Evolutionary conservation across 1,140 invertebrate genomes (phyloP).

Genomic region (Diuraphis noxia): DNA sequence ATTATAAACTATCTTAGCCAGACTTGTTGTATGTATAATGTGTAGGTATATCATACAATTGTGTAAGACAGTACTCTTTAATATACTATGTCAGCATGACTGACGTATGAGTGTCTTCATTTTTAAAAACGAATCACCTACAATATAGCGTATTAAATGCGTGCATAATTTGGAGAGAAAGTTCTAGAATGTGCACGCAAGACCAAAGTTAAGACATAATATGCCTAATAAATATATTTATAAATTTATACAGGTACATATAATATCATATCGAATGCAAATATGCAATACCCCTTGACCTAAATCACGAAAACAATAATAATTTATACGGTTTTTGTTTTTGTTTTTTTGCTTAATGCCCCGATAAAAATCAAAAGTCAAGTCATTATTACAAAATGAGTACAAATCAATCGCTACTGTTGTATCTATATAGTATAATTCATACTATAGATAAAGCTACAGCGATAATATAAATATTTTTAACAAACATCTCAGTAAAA

Average conservation of each 20-base stretch:
- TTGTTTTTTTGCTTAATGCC: neutral
- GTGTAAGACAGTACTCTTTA: too few species aligned
- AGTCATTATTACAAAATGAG: neutral
- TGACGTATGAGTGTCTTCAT: neutral
- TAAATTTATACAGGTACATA: neutral
- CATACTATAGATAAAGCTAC: neutral
- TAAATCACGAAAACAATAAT: neutral
- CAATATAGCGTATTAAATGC: neutral
- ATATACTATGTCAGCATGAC: too few species aligned
- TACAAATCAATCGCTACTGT: neutral
- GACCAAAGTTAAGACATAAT: neutral
- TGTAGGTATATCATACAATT: too few species aligned
- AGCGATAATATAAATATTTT: neutral
- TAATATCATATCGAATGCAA: neutral
- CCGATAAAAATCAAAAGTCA: neutral
- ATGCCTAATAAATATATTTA: neutral
- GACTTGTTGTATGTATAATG: too few species aligned
- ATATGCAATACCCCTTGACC: neutral
- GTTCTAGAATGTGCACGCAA: neutral
- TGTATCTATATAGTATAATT: neutral
- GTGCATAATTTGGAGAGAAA: neutral
- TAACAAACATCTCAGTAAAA: neutral
- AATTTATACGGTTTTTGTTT: neutral
- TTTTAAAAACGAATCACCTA: neutral
- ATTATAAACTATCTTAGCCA: too few species aligned